These are phyloP conservation scores for Amniataba percoides DNA, from an alignment of 2,797 vertebrate species.

Conservation along the genomic window DNA sequence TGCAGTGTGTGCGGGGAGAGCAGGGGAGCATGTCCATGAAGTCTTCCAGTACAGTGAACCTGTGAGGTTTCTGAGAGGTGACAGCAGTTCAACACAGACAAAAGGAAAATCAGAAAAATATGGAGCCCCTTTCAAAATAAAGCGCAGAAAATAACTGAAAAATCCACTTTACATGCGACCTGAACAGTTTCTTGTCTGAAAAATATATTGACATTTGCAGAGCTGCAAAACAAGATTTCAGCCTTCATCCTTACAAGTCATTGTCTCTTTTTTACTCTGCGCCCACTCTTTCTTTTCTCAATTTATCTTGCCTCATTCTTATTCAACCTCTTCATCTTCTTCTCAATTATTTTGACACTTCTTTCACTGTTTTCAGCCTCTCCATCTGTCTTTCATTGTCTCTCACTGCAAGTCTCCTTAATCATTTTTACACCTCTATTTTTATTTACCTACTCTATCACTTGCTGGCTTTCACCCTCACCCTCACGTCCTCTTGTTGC, in stretches of 20 bases:
- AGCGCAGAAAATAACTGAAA: conserved; percentile 19
- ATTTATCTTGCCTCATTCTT: conserved; percentile 17
- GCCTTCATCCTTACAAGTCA: not conserved
- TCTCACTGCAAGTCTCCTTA: conserved; percentile 20
- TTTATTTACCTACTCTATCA: conserved; percentile 44
- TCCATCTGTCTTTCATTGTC: conserved; percentile 19
- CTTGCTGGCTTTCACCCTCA: conserved; percentile 23
- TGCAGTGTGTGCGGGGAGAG: conserved; percentile 45
- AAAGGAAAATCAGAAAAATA: conserved; percentile 34
- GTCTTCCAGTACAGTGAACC: conserved; percentile 71
- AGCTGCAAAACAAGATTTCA: conserved; percentile 29
- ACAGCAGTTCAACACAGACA: conserved; percentile 54
- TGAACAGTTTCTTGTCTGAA: conserved; percentile 12
- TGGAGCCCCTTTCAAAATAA: conserved; percentile 54
- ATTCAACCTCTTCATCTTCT: conserved; percentile 19
- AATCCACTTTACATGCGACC: conserved; percentile 17
- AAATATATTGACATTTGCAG: conserved; percentile 9
- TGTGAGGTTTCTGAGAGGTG: conserved; percentile 72
- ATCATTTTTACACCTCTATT: conserved; percentile 35
- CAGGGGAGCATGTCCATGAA: conserved; percentile 63
- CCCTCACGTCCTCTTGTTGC: conserved; percentile 73
- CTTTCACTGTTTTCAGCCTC: conserved; percentile 16
- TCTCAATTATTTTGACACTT: conserved; percentile 44
- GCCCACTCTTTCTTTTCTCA: conserved; percentile 19
- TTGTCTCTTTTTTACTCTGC: not conserved